phyloP scores from a whole-genome alignment of 2,888 invertebrate genomes.

The Rotaria macrura region DNA sequence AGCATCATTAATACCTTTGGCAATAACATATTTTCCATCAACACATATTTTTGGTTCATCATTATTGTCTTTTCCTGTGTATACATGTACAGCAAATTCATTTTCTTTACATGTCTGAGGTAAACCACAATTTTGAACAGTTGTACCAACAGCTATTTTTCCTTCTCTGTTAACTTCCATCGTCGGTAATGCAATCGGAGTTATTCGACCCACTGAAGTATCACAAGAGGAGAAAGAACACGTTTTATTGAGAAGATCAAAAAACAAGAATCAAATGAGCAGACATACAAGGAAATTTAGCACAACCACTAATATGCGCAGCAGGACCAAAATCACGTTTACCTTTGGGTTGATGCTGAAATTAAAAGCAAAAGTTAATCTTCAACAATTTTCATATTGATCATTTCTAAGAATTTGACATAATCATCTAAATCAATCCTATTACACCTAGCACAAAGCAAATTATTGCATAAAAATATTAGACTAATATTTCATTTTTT shows the following conservation, averaged over 20 bases:
- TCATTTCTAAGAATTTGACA: too few species aligned
- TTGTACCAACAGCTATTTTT: slow-evolving; percentile 39
- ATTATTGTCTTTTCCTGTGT: slow-evolving; percentile 52
- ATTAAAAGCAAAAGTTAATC: neutral
- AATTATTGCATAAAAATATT: too few species aligned
- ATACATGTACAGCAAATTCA: slow-evolving; percentile 51
- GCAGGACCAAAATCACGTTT: slow-evolving; percentile 39
- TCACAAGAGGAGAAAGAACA: neutral
- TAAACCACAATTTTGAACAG: slow-evolving; percentile 51
- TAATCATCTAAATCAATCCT: too few species aligned
- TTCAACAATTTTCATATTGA: too few species aligned
- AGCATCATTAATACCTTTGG: slow-evolving; percentile 50
- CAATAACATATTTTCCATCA: slow-evolving; percentile 52
- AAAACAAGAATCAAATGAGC: neutral
- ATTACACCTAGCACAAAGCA: too few species aligned
- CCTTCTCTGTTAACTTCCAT: slow-evolving; percentile 36
- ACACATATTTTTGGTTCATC: slow-evolving; percentile 54
- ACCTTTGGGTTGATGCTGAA: slow-evolving; percentile 34
- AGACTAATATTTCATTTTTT: too few species aligned
- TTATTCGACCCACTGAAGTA: slow-evolving; percentile 33
- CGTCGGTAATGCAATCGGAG: slow-evolving; percentile 36
- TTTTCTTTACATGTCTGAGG: slow-evolving; percentile 45
- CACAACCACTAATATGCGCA: slow-evolving; percentile 45
- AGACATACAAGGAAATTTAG: slow-evolving; percentile 37
- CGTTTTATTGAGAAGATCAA: neutral